Evolutionary conservation across 2,113 vertebrate species (phyloP).

Genomic region (Zootoca vivipara): DNA sequence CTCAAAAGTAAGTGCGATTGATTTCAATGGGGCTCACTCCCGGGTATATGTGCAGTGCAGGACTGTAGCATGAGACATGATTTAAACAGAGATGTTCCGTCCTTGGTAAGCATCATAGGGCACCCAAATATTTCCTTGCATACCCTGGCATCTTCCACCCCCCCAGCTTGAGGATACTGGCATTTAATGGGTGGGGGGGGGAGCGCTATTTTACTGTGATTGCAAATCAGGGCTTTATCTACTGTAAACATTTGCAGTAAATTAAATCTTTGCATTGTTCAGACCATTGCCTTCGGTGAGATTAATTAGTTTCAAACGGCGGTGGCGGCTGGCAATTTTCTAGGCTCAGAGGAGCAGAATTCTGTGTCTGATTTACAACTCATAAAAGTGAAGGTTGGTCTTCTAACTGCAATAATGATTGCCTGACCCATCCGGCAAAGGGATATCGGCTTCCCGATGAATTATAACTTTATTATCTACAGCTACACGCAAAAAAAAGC

Average conservation of each 20-base stretch:
- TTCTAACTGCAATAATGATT: slow-evolving; percentile 13
- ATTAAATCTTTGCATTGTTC: neutral
- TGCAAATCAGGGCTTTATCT: neutral
- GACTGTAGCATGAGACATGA: too few species aligned
- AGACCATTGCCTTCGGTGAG: slow-evolving; percentile 3
- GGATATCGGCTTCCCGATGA: slow-evolving; percentile 4
- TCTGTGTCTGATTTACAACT: slow-evolving; percentile 15
- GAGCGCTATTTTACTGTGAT: neutral
- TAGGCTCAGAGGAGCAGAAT: neutral
- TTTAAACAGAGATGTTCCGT: too few species aligned
- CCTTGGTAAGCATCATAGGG: neutral
- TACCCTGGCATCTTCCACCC: neutral
- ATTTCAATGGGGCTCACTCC: too few species aligned
- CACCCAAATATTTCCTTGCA: neutral
- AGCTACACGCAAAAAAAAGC: neutral
- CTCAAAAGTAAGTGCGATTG: too few species aligned
- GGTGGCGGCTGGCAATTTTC: neutral
- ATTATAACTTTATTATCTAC: slow-evolving; percentile 27
- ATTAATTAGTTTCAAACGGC: slow-evolving; percentile 12
- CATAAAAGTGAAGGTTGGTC: neutral
- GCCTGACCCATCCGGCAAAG: neutral
- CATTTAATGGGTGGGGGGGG: neutral
- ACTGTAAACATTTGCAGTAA: neutral
- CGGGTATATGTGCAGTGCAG: too few species aligned
- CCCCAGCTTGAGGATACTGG: neutral